Evolutionary conservation across 2,113 vertebrate species (phyloP), one percentile per base, ranked within the genome.

Genomic region (Vireo altiloquus): DNA sequence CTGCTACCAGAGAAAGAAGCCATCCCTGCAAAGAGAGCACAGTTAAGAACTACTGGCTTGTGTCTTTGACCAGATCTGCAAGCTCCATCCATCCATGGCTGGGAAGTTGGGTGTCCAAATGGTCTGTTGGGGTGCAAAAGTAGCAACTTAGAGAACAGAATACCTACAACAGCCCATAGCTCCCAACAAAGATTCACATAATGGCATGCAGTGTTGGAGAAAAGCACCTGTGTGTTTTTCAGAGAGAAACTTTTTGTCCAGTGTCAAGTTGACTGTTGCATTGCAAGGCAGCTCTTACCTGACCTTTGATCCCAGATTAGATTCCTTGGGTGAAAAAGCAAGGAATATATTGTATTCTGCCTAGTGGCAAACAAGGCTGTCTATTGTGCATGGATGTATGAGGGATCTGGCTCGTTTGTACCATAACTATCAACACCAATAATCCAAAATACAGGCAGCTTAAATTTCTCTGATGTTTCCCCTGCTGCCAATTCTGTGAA

Each of bases 111-210:
- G 21, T 64, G 15, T 39, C 9, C 16, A 28, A 40, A 7, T 37
- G 27, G 7, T 47, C n/a, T 74, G 3, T 1, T 68, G 27, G 7
- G 3, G 4, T 65, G 35, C 37, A 76, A 64, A 71, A 1, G 1
- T 11, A 72, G 12, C 16, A 40, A n/a, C 21, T n/a, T 70, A 27
- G 24, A 56, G 33, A 92, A 22, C 24, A 66, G 30, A 21, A 47
- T 0, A 25, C 27, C 28, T 30, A 19, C 0, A 2, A 11, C 37
- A 78, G 61, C 20, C 5, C 13, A 18, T 6, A 44, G 23, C 11
- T 72, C n/a, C 31, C 42, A 87, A 76, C 18, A 54, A 4, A n/a
- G 20, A 79, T 10, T 21, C 61, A 35, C 47, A 15, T 9, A 56
- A 24, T 9, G 44, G 4, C 10, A 35, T 56, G 19, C 24, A 87